A percentile compares a stretch with the other conserved stretches of the same genome.
Evolutionary conservation across 2,797 vertebrate genomes (phyloP).

Genomic region (Stomatorhinus walkeri): DNA sequence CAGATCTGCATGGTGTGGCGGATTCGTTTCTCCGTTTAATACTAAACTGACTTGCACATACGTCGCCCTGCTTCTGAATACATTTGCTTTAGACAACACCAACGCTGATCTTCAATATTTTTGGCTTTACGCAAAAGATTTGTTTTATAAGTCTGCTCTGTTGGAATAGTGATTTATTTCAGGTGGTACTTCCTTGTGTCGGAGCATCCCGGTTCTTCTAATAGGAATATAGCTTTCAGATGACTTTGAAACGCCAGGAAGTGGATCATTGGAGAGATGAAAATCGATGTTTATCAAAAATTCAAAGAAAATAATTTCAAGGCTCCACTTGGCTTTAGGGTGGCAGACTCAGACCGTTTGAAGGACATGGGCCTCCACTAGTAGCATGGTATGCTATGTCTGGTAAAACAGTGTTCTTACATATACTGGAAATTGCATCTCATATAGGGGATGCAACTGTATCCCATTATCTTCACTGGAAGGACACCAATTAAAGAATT

Average conservation of each 20-base stretch:
- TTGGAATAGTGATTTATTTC: constrained; percentile 5
- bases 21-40: neutral
- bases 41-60: neutral
- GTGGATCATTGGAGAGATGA: neutral
- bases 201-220: neutral
- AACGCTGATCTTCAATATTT: neutral
- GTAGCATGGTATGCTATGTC: neutral
- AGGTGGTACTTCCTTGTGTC: neutral
- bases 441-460: neutral
- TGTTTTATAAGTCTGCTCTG: neutral
- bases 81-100: neutral
- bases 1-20: neutral
- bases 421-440: neutral
- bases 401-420: neutral
- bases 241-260: neutral
- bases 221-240: constrained; percentile 6
- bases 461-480: neutral
- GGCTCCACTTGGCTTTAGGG: neutral
- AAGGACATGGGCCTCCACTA: neutral
- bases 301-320: neutral
- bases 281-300: constrained; percentile 5
- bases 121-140: neutral
- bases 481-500: neutral
- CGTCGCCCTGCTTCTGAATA: neutral
- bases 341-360: neutral